Percentiles rank a stretch among this genome's conserved stretches.
phyloP scores from a whole-genome alignment of 2,113 vertebrate genomes.

The Pelmatolapia mariae region DNA sequence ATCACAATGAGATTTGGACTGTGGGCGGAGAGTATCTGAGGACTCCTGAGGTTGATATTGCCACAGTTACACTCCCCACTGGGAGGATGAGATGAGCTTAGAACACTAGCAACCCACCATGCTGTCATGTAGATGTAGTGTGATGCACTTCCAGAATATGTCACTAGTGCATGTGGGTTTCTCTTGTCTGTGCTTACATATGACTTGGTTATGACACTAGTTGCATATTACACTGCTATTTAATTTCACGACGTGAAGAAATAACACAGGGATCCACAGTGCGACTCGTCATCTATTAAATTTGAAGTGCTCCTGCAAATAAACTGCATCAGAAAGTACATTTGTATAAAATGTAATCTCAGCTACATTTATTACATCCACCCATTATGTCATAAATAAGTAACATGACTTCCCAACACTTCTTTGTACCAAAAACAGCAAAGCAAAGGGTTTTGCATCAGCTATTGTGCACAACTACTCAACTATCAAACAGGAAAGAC shows the following conservation, averaged over 20 bases:
- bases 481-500: background rate
- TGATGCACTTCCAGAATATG: background rate
- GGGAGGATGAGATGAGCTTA: slow-evolving; percentile 19
- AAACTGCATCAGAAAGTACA: background rate
- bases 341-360: background rate
- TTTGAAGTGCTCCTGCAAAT: accelerated
- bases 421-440: background rate
- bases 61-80: background rate
- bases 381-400: background rate
- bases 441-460: background rate
- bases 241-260: background rate
- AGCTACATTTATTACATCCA: background rate
- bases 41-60: background rate
- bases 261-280: background rate
- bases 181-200: background rate
- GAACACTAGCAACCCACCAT: background rate
- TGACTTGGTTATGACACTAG: background rate
- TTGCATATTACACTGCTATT: background rate
- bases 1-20: background rate
- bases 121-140: slow-evolving; percentile 2
- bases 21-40: background rate
- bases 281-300: accelerated
- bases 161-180: background rate
- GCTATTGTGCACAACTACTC: background rate
- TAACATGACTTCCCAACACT: background rate